Percentiles rank a stretch among this genome's conserved stretches.
Conservation (phyloP, 2,888 invertebrate species). For the Lysandra coridon region DNA sequence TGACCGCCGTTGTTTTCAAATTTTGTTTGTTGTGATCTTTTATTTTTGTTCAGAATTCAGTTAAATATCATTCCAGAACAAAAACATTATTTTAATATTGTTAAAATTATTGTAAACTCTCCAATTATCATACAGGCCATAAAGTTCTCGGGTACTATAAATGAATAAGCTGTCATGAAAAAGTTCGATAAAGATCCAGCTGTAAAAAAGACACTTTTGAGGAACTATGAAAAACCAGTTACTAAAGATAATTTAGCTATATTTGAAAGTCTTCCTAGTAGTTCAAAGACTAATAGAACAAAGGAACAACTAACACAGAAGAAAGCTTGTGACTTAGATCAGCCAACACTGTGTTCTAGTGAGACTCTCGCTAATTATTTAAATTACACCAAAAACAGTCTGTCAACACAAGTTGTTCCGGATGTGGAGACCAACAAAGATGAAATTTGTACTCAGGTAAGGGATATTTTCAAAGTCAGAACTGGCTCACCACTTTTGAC, state of each 20-base stretch:
- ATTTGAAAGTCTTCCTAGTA: slow-evolving; percentile 50
- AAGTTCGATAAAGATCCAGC: slow-evolving; percentile 58
- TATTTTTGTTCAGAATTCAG: neutral
- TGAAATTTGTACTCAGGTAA: slow-evolving; percentile 56
- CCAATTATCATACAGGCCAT: neutral
- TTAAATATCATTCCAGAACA: neutral
- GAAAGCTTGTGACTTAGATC: slow-evolving; percentile 53
- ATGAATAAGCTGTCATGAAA: slow-evolving; percentile 45
- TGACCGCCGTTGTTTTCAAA: neutral
- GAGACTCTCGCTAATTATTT: slow-evolving; percentile 64
- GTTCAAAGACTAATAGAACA: slow-evolving; percentile 41
- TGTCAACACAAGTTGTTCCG: slow-evolving; percentile 47
- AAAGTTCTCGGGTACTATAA: neutral
- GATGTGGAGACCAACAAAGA: slow-evolving; percentile 54
- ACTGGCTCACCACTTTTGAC: too few species aligned
- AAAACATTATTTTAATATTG: neutral
- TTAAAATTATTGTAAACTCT: neutral
- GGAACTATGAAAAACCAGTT: slow-evolving; percentile 60
- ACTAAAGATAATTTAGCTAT: slow-evolving; percentile 48
- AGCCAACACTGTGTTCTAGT: slow-evolving; percentile 67
- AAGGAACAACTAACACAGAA: slow-evolving; percentile 38
- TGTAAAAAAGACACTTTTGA: slow-evolving; percentile 67
- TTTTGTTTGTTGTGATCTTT: neutral
- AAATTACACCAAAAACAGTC: slow-evolving; percentile 50
- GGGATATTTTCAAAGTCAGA: neutral